A percentile compares a stretch with the other conserved stretches of the same genome.
Evolutionary conservation across 1,140 invertebrate species (phyloP).

Genomic region (Hyles euphorbiae): DNA sequence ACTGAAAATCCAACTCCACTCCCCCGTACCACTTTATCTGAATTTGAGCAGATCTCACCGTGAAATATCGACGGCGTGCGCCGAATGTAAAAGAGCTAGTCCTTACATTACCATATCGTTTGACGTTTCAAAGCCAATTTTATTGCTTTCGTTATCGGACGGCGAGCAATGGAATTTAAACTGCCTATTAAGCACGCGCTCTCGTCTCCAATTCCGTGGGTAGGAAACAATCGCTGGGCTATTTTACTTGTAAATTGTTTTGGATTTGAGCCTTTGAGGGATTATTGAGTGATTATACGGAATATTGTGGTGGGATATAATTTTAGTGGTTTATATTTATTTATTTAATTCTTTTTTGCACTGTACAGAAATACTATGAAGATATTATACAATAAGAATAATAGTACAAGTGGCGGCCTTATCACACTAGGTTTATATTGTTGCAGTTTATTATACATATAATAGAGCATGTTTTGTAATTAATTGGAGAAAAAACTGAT

Average conservation of each 20-base stretch:
- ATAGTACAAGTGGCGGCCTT: no score
- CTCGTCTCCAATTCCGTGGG: background rate
- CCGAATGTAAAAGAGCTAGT: conserved; percentile 55
- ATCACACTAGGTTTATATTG: no score
- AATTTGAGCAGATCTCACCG: conserved; percentile 60
- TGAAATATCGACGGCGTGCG: conserved; percentile 59
- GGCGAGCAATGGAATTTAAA: conserved; percentile 53
- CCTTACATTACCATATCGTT: conserved; percentile 65
- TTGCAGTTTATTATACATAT: no score
- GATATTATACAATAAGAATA: no score
- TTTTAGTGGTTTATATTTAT: no score
- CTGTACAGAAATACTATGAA: no score
- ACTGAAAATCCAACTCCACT: conserved; percentile 29
- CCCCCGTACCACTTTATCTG: conserved; percentile 45
- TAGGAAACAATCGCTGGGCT: background rate
- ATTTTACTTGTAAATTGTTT: conserved; percentile 1
- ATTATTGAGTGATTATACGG: no score
- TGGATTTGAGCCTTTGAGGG: background rate
- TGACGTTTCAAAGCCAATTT: conserved; percentile 64
- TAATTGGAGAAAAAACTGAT: no score
- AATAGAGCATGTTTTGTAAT: no score
- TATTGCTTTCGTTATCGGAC: conserved; percentile 60
- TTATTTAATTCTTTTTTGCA: no score
- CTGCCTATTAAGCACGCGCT: conserved; percentile 36
- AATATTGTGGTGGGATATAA: background rate